Evolutionary conservation across 2,797 vertebrate species (phyloP).

Genomic region (Limosa lapponica): DNA sequence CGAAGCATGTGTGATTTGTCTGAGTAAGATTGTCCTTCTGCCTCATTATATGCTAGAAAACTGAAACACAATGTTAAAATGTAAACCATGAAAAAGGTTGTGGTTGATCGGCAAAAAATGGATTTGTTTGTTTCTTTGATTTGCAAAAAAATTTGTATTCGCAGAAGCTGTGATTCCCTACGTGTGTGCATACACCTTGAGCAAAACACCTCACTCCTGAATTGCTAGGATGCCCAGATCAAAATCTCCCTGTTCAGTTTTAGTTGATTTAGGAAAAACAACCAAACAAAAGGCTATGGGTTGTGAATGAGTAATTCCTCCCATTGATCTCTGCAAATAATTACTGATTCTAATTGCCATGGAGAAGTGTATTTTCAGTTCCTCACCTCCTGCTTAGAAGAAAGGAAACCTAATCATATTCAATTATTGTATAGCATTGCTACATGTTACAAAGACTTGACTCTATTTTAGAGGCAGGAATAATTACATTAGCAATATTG

Average conservation of each 20-base stretch:
- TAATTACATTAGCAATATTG: slow-evolving; percentile 70
- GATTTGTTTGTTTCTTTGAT: background rate
- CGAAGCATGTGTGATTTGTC: fast-evolving
- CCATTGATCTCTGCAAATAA: slow-evolving; percentile 33
- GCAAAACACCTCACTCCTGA: background rate
- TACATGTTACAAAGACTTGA: slow-evolving; percentile 36
- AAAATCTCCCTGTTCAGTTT: background rate
- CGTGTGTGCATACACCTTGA: background rate
- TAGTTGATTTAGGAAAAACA: background rate
- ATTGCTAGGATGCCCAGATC: background rate
- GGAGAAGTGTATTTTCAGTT: slow-evolving; percentile 36
- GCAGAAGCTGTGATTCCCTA: background rate
- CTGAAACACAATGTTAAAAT: background rate
- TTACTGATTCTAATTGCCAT: slow-evolving; percentile 46
- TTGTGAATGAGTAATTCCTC: background rate
- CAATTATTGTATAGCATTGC: slow-evolving; percentile 33
- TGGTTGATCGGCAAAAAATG: background rate
- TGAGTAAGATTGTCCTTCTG: background rate
- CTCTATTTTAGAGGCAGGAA: slow-evolving; percentile 48
- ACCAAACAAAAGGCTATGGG: background rate
- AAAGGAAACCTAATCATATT: slow-evolving; percentile 40
- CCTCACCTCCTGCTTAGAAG: slow-evolving; percentile 51
- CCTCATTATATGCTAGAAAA: background rate
- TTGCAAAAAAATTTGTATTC: background rate
- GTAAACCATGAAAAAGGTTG: background rate